Base-by-base conservation (phyloP, 2,888 invertebrate species). In the Venustoraphidia nigricollis region DNA sequence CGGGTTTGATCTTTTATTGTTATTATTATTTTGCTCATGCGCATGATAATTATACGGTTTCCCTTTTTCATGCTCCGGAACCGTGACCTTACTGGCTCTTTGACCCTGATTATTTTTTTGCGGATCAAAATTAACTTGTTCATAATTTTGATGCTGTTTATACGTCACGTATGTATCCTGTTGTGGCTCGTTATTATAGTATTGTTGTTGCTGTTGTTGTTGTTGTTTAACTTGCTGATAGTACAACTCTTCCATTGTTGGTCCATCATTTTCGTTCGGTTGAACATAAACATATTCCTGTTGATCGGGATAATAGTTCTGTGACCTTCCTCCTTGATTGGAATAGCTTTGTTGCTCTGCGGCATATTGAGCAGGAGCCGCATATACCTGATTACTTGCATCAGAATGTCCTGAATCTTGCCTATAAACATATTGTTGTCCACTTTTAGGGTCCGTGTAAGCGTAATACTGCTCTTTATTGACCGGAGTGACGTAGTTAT, bases 41-140 rank as follows among this genome's bases (percentile, higher is more conserved):
- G 56, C 55, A 44, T 59, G 59, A 42, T 59, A 57, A 51, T 59
- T 59, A 41, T 53, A 54, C 2, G 50, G 46, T 34, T 47, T 49
- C 8, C 39, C 48, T 10, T 41, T 17, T 37, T 46, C 40, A 10
- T 8, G 38, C 11, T 44, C 14, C 8, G 35, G 39, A 11, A 36
- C 41, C 13, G 47, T 41, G 9, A 39, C 10, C 14, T 39, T 39
- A 39, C 14, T 11, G 8, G 8, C 39, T 13, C 39, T 8, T 14
- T 39, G 8, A 39, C 14, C 39, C 39, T 39, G 39, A 14, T 10
- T 13, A 14, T 9, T 39, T 13, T 39, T 39, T 39, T 39, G 39
- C 14, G 39, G 39, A 39, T 36, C n/a, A 47, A 45, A 50, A 42
- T 53, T 47, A 42, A 48, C 42, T 17, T 42, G 44, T 38, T 14